phyloP scores from a whole-genome alignment of 2,797 vertebrate species.

The Gobionotothen gibberifrons region DNA sequence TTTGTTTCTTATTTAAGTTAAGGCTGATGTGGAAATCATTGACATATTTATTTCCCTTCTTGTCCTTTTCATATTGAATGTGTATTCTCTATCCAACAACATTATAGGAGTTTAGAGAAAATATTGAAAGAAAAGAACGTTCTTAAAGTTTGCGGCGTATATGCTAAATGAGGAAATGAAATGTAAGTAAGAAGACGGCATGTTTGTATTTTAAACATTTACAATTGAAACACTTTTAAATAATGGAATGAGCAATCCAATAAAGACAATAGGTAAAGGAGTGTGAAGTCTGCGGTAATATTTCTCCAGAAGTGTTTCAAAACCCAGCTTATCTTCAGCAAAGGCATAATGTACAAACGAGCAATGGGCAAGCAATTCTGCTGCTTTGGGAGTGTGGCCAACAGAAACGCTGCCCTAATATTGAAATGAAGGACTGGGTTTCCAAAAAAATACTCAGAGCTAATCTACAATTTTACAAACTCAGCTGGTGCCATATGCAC shows the following conservation, averaged over 20 bases:
- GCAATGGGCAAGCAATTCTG: constrained; percentile 11
- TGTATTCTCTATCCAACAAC: not conserved
- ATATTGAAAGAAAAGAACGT: not conserved
- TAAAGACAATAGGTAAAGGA: constrained; percentile 1
- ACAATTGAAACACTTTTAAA: not conserved
- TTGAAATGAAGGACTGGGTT: constrained; percentile 38
- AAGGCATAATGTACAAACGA: constrained; percentile 3
- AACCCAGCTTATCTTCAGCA: not conserved
- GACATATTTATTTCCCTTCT: not conserved
- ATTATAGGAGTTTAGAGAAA: not conserved
- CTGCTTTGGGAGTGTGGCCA: constrained; percentile 33
- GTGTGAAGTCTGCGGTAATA: not conserved
- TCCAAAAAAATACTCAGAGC: constrained; percentile 41
- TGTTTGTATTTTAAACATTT: not conserved
- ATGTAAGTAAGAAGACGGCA: not conserved
- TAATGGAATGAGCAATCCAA: not conserved
- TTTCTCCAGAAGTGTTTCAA: not conserved
- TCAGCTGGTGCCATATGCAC: constrained; percentile 51
- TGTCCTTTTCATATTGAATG: not conserved
- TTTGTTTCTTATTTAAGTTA: too few species aligned
- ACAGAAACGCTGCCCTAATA: constrained; percentile 32
- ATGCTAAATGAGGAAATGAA: not conserved
- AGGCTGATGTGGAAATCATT: not conserved
- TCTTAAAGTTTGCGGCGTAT: not conserved
- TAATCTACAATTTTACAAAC: constrained; percentile 62